A percentile compares a stretch with the other conserved stretches of the same genome.
These are phyloP conservation scores for Crioceris asparagi DNA, from an alignment of 2,888 invertebrate species.

Conservation along the genomic window DNA sequence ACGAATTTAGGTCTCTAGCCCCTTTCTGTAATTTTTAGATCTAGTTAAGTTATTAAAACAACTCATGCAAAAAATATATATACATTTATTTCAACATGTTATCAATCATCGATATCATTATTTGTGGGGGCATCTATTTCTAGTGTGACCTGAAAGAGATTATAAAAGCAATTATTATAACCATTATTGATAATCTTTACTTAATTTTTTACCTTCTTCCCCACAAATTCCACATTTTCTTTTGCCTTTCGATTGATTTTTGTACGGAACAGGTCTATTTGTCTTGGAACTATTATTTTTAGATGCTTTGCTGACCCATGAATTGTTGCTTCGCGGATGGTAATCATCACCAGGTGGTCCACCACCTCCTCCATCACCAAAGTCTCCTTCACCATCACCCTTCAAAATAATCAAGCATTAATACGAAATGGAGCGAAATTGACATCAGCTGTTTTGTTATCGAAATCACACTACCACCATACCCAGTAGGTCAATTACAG, in stretches of 20 bases:
- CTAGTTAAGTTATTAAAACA: no score
- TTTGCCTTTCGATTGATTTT: conserved; percentile 28
- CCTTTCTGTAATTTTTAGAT: conserved; percentile 4
- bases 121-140: conserved; percentile 44
- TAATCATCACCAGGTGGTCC: conserved; percentile 20
- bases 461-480: no score
- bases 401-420: no score
- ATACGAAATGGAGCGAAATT: no score
- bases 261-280: conserved; percentile 21
- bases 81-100: neutral
- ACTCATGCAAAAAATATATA: neutral
- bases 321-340: conserved; percentile 21
- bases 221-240: conserved; percentile 66
- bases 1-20: no score
- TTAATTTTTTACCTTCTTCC: conserved; percentile 46
- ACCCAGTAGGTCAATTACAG: no score
- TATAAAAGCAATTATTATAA: neutral
- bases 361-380: conserved; percentile 28
- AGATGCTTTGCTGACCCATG: conserved; percentile 19
- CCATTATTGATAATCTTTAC: neutral
- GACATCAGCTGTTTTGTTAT: no score
- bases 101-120: neutral
- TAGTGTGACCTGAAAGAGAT: conserved; percentile 42
- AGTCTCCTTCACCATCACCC: conserved; percentile 16
- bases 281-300: conserved; percentile 18